Conservation (phyloP, 2,888 invertebrate species). For the Cabera pusaria region DNA sequence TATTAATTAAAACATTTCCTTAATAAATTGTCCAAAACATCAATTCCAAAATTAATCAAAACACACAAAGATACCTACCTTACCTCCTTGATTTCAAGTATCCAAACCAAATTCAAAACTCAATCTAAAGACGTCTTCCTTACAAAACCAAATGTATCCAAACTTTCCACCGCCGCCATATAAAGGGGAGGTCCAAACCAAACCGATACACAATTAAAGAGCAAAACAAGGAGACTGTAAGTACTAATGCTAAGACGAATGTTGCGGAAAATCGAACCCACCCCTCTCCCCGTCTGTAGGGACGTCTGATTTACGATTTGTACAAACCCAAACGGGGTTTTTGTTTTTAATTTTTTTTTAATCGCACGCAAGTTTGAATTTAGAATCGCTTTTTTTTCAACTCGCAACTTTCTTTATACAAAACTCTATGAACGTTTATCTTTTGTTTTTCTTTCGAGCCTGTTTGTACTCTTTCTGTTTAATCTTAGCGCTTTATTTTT, state of each 20-base stretch:
- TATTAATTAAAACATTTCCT: no score
- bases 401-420: slow-evolving; percentile 19
- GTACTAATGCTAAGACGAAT: slow-evolving; percentile 81
- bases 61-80: no score
- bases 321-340: slow-evolving; percentile 51
- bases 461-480: slow-evolving; percentile 12
- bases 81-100: no score
- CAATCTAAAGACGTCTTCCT: slow-evolving; percentile 10
- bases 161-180: slow-evolving; percentile 17
- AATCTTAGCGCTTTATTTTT: neutral
- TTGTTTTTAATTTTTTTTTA: slow-evolving; percentile 52
- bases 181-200: slow-evolving; percentile 45
- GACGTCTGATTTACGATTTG: slow-evolving; percentile 77
- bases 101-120: neutral
- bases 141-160: slow-evolving; percentile 25
- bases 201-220: slow-evolving; percentile 81
- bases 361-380: slow-evolving; percentile 38
- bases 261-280: slow-evolving; percentile 81
- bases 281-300: slow-evolving; percentile 54
- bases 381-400: slow-evolving; percentile 30
- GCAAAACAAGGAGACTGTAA: slow-evolving; percentile 74
- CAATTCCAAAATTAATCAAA: no score
- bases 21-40: no score
- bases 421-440: slow-evolving; percentile 15
- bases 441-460: slow-evolving; percentile 11